Evolutionary conservation across 2,113 vertebrate genomes (phyloP).

Genomic region (Osmerus eperlanus): DNA sequence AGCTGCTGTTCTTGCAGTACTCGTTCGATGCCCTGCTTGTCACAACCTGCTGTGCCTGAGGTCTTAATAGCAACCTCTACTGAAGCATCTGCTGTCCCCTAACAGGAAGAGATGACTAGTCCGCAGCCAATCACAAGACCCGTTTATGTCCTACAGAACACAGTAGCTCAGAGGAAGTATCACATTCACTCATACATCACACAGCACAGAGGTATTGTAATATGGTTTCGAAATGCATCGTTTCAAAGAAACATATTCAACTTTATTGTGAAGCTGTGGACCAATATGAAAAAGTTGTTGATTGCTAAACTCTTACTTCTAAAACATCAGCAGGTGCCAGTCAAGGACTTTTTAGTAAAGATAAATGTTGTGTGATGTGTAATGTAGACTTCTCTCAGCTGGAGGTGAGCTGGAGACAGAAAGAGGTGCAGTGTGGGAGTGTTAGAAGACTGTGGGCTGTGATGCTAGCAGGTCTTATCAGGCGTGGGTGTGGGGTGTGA

Average conservation of each 20-base stretch:
- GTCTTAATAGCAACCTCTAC: constrained; percentile 13
- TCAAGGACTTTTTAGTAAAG: too few relatives aligned
- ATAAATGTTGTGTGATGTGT: too few relatives aligned
- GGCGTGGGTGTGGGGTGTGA: constrained; percentile 19
- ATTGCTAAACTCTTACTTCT: background rate
- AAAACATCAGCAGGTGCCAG: background rate
- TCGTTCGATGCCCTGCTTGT: constrained; percentile 24
- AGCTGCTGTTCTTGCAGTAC: constrained; percentile 29
- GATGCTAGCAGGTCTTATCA: constrained; percentile 26
- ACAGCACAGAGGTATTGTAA: background rate
- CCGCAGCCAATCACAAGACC: background rate
- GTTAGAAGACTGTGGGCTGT: constrained; percentile 30
- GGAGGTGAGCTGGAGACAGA: constrained; percentile 6
- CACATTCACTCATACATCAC: background rate
- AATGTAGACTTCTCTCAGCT: background rate
- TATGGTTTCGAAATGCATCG: background rate
- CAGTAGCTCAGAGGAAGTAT: background rate
- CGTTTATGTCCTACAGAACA: background rate
- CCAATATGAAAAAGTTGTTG: too few relatives aligned
- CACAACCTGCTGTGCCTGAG: constrained; percentile 2
- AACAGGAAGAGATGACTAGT: background rate
- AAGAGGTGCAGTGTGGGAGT: background rate
- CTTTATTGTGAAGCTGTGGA: too few relatives aligned
- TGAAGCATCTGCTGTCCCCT: constrained; percentile 34
- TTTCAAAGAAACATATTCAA: too few relatives aligned